These are phyloP conservation scores for Ommatoiulus sabulosus DNA, from an alignment of 2,888 invertebrate species.

Conservation along the genomic window DNA sequence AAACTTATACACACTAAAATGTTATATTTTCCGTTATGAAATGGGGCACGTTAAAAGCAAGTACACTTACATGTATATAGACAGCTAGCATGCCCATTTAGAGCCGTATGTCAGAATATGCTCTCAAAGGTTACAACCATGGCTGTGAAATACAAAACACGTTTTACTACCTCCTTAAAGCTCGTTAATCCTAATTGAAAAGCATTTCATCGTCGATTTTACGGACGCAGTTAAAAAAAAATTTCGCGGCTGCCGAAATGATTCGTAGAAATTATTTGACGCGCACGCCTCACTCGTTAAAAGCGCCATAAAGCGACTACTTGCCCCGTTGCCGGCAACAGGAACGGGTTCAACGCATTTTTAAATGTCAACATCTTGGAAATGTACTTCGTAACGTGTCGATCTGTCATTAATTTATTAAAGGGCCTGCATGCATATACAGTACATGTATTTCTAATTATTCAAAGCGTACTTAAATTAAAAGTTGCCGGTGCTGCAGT, in stretches of 20 bases:
- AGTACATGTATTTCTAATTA: constrained; percentile 16
- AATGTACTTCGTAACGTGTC: neutral
- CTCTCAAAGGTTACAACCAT: neutral
- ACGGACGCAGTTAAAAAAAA: neutral
- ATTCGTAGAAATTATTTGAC: neutral
- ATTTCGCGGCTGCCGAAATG: neutral
- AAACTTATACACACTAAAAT: no score
- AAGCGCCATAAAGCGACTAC: neutral
- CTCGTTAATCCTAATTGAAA: neutral
- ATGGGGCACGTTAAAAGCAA: no score
- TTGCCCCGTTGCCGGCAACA: neutral
- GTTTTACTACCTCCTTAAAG: neutral
- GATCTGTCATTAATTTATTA: neutral
- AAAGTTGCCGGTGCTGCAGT: neutral
- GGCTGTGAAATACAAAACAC: neutral
- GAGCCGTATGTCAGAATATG: no score
- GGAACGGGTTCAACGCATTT: neutral
- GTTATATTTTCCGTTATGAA: no score
- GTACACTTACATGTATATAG: no score
- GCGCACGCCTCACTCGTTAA: constrained; percentile 9
- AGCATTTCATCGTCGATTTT: neutral
- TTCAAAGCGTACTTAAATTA: neutral
- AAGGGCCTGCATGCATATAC: neutral
- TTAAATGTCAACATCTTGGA: neutral
- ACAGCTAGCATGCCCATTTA: no score